Evolutionary conservation across 2,797 vertebrate genomes (phyloP), one percentile per base, ranked within the genome.

Genomic region (Hylomyscus alleni): DNA sequence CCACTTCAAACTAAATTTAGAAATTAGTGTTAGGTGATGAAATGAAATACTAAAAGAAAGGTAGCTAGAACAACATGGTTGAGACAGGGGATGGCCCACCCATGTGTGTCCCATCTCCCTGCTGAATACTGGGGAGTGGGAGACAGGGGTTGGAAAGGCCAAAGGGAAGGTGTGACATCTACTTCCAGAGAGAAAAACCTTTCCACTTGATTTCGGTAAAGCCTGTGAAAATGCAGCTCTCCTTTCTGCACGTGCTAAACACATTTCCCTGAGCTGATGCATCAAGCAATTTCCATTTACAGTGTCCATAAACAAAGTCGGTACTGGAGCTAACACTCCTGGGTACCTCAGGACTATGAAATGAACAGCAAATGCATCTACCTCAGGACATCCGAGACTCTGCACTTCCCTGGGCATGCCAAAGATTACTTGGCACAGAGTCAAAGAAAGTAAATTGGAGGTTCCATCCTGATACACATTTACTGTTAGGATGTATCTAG

Each of bases 401-500:
- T 87, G 65, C 17, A 44, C 86, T 54, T 87, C 52, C 15, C 24
- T 81, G 80, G 80, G 84, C 8, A 47, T 72, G 31, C 40, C 92
- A 85, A n/a, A 82, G 82, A 69, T 15, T 89, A 17, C 0, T 78
- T 73, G 69, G 50, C 47, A 87, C 52, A 73, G 7, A 82, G 81
- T 95, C 65, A 84, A 85, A 92, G 20, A 80, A 86, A 89, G 26
- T 44, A 69, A 93, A 88, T 60, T 67, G 82, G 54, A 92, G n/a
- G 89, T 92, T 40, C 67, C 47, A 56, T 29, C 52, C 60, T 52
- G 34, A 78, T 4, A 31, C 34, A 5, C 3, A 58, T 62, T 84
- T 76, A 69, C n/a, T 72, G 2, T 62, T 85, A 65, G 37, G 13
- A 72, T 13, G 80, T 62, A 58, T 2, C 14, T 54, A 90, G 15